Conservation (phyloP, 2,888 invertebrate genomes). For the Geotrupes spiniger region DNA sequence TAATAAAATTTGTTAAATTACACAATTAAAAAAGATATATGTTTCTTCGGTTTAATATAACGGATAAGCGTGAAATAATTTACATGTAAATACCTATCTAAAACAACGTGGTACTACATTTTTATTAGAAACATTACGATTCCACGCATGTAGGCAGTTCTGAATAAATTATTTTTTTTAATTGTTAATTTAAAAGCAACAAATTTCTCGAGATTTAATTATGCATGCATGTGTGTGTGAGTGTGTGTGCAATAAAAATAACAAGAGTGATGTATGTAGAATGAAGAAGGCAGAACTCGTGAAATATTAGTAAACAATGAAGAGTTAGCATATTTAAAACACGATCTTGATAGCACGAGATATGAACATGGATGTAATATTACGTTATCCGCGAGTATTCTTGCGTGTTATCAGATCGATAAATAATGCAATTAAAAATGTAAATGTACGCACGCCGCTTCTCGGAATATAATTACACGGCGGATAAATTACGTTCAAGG, state of each 20-base stretch:
- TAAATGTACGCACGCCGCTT: constrained; percentile 29
- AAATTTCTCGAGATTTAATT: background rate
- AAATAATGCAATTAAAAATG: constrained; percentile 34
- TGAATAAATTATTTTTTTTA: constrained; percentile 17
- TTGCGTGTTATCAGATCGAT: constrained; percentile 28
- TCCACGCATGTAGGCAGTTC: background rate
- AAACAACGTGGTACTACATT: constrained; percentile 5
- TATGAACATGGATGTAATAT: constrained; percentile 14
- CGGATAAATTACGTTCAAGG: constrained; percentile 20
- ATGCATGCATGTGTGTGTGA: constrained; percentile 2
- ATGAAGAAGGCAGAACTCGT: background rate
- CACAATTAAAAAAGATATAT: no score
- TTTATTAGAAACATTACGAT: constrained; percentile 13
- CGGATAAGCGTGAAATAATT: constrained; percentile 15
- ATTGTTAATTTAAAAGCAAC: constrained; percentile 11
- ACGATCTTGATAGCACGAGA: constrained; percentile 8
- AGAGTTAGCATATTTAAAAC: background rate
- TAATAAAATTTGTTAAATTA: no score
- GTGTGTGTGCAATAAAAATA: background rate
- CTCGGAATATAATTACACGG: constrained; percentile 28
- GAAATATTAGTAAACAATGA: constrained; percentile 8
- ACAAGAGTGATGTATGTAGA: background rate
- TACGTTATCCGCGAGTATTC: constrained; percentile 14
- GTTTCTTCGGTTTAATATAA: constrained; percentile 1
- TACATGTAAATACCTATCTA: constrained; percentile 15